These are phyloP conservation scores for Corythornis vintsioides DNA, from an alignment of 2,113 vertebrate species.

Conservation along the genomic window DNA sequence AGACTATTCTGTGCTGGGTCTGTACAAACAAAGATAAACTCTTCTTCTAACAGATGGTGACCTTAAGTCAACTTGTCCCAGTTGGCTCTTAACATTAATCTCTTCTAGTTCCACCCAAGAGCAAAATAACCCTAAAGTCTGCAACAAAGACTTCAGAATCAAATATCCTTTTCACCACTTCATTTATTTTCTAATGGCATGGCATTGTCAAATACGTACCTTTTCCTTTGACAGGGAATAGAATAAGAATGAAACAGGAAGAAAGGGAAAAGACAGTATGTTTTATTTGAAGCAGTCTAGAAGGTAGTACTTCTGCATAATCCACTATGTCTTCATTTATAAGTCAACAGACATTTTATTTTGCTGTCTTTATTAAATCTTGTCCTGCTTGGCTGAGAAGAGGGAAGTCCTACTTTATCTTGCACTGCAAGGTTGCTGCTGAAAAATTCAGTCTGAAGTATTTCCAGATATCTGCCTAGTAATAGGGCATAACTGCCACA, in stretches of 20 bases:
- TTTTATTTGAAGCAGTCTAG: background rate
- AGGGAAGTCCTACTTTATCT: background rate
- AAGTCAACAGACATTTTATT: background rate
- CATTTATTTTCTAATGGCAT: background rate
- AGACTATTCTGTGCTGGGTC: background rate
- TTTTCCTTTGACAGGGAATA: background rate
- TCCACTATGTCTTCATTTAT: background rate
- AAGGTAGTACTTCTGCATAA: background rate
- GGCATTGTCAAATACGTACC: background rate
- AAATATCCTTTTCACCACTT: background rate
- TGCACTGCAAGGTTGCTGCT: background rate
- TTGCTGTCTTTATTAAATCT: background rate
- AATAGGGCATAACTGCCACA: background rate
- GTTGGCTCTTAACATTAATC: background rate
- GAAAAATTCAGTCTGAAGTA: background rate
- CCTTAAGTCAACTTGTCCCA: slow-evolving; percentile 16
- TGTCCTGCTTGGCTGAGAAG: background rate
- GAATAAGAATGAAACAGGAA: background rate
- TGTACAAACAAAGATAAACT: slow-evolving; percentile 13
- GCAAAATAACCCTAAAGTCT: background rate
- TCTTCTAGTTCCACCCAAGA: slow-evolving; percentile 2
- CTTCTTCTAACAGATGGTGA: slow-evolving; percentile 15
- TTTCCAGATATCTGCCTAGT: background rate
- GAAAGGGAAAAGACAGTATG: background rate
- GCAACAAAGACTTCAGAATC: background rate